Evolutionary conservation across 2,797 vertebrate species (phyloP).

Genomic region (Hippoglossus hippoglossus): DNA sequence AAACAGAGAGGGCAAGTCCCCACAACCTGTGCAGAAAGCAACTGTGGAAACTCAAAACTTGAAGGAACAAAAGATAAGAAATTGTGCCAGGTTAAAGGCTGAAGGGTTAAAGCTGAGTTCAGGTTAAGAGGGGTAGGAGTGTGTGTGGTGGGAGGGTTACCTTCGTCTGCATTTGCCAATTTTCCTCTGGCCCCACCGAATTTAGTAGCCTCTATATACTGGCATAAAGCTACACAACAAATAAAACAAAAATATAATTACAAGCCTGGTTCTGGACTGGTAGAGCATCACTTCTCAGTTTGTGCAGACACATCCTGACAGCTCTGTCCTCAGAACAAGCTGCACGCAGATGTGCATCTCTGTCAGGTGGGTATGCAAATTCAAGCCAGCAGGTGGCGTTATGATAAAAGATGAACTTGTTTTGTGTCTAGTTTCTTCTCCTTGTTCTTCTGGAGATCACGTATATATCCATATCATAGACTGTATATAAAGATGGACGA

Average conservation of each 20-base stretch:
- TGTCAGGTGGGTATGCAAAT: constrained; percentile 44
- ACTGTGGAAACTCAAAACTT: constrained; percentile 57
- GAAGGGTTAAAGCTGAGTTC: constrained; percentile 82
- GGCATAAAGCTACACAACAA: constrained; percentile 99
- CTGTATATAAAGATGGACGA: too few species aligned
- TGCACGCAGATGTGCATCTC: constrained; percentile 13
- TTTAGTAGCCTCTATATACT: constrained; percentile 99
- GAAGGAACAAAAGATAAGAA: constrained; percentile 55
- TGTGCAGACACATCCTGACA: constrained; percentile 39
- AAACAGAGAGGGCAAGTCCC: constrained; percentile 59
- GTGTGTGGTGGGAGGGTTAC: constrained; percentile 89
- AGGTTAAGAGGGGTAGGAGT: constrained; percentile 83
- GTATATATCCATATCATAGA: constrained; percentile 26
- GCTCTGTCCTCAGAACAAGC: constrained; percentile 50
- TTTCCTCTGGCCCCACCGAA: constrained; percentile 94
- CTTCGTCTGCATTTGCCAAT: constrained; percentile 92
- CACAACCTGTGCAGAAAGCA: constrained; percentile 68
- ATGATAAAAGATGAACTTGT: constrained; percentile 19
- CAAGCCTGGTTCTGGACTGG: constrained; percentile 63
- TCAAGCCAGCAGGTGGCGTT: constrained; percentile 33
- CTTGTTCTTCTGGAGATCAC: constrained; percentile 35
- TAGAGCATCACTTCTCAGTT: constrained; percentile 75
- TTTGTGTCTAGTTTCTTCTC: constrained; percentile 30
- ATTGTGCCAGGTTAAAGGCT: constrained; percentile 84
- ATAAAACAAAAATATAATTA: constrained; percentile 94